phyloP scores from a whole-genome alignment of 2,888 invertebrate genomes.

The Heliconius ismenius region DNA sequence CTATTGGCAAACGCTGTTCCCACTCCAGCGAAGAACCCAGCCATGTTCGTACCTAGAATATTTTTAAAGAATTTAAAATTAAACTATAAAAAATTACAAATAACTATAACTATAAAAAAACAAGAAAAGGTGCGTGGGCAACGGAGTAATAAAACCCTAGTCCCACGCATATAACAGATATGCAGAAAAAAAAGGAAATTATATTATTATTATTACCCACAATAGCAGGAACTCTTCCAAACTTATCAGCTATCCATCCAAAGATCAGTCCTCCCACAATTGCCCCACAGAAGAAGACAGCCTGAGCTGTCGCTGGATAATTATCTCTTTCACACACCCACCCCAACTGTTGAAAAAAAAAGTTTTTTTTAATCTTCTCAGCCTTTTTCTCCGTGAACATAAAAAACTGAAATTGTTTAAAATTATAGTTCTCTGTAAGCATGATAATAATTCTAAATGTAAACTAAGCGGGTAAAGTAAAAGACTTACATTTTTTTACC shows the following conservation, averaged over 20 bases:
- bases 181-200: no score
- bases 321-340: constrained; percentile 93
- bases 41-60: constrained; percentile 84
- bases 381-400: no score
- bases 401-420: no score
- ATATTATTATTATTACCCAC: constrained; percentile 70
- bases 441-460: no score
- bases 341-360: constrained; percentile 78
- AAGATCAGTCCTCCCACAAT: constrained; percentile 92
- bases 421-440: no score
- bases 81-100: neutral
- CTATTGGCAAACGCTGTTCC: constrained; percentile 86
- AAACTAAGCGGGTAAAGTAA: no score
- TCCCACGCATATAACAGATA: no score
- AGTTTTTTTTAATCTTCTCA: neutral
- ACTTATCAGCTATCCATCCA: constrained; percentile 92
- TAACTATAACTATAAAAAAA: neutral
- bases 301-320: constrained; percentile 88
- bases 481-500: no score
- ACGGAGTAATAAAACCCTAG: no score
- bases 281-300: constrained; percentile 92
- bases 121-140: neutral
- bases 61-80: no score
- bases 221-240: constrained; percentile 91
- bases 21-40: constrained; percentile 86